Base-by-base conservation (phyloP, 23 tunicate genomes). In the Halocynthia aurantium region DNA sequence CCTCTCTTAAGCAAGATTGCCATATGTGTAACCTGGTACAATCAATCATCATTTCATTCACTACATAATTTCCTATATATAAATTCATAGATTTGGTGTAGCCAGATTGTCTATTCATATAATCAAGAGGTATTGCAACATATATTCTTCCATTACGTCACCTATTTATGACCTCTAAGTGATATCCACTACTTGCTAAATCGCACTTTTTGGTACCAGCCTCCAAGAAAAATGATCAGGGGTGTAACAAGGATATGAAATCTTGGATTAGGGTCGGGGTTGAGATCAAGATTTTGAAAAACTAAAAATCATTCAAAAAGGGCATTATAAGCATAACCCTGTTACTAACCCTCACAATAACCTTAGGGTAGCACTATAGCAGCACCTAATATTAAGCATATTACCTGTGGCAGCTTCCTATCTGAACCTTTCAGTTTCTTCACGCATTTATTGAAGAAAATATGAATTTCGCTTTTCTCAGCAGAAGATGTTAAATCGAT, bases 381-480 rank as follows among this genome's bases (percentile, higher is more conserved):
- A 31, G 44, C 44, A 31, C 44, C 2, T 31, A 31, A 31, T 31
- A 31, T 31, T 31, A 31, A 0, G 44, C 44, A 31, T 31, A 31
- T 5, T 50, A 88, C 95, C 83, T 94, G 99, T 6, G 99, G 99
- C 4, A 94, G 67, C 0, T 71, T 74, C 61, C 88, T 75, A 69
- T 94, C 99, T 17, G 58, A 67, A 50, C 90, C 95, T 81, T 88
- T 88, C 50, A 94, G 60, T 73, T 82, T 88, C 62, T 88, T 81
- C 12, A 85, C 77, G 57, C 99, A 94, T 61, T 81, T 84, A 75
- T 69, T 84, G 73, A 88, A 88, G 73, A 94, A 94, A n/a, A 84
- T 53, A 18, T 88, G 82, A 57, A 94, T 90, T 75, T 94, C 99
- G 22, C 90, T 85, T 77, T 94, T 94, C 81, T 94, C 99, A 18